A percentile compares a stretch with the other conserved stretches of the same genome.
Evolutionary conservation across 2,113 vertebrate genomes (phyloP).

Genomic region (Lonchura striata): DNA sequence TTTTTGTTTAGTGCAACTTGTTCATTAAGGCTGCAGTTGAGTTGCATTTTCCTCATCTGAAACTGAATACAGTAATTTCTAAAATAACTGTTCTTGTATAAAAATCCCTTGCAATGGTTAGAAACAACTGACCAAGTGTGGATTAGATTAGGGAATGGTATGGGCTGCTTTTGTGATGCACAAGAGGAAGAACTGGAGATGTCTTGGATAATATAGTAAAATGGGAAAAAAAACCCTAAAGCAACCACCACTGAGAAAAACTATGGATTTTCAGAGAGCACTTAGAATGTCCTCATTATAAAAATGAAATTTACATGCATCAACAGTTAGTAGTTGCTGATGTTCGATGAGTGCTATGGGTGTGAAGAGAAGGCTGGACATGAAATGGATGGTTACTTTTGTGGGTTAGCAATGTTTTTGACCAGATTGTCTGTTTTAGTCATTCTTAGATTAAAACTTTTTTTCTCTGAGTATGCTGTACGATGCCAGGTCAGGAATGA

Average conservation of each 20-base stretch:
- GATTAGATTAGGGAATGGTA: not conserved
- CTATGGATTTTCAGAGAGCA: not conserved
- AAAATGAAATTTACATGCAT: not conserved
- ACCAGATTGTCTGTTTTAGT: not conserved
- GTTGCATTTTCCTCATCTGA: not conserved
- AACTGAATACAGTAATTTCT: not conserved
- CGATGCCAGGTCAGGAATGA: not conserved
- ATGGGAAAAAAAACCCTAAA: fast-evolving
- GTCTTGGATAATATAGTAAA: not conserved
- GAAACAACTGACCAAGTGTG: not conserved
- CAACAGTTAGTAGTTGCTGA: not conserved
- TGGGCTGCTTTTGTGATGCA: fast-evolving
- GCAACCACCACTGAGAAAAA: not conserved
- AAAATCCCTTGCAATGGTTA: not conserved
- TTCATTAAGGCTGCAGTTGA: not conserved
- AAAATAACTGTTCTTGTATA: not conserved
- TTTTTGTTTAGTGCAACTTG: not conserved
- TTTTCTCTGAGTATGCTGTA: not conserved
- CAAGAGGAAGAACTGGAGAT: not conserved
- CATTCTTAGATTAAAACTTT: not conserved
- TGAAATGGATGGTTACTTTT: not conserved
- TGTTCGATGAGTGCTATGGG: fast-evolving
- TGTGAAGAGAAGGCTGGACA: not conserved
- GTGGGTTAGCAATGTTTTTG: not conserved
- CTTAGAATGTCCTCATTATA: not conserved